Percentiles rank a stretch among this genome's conserved stretches.
Evolutionary conservation across 2,113 vertebrate genomes (phyloP).

Genomic region (Ptyas mucosa): DNA sequence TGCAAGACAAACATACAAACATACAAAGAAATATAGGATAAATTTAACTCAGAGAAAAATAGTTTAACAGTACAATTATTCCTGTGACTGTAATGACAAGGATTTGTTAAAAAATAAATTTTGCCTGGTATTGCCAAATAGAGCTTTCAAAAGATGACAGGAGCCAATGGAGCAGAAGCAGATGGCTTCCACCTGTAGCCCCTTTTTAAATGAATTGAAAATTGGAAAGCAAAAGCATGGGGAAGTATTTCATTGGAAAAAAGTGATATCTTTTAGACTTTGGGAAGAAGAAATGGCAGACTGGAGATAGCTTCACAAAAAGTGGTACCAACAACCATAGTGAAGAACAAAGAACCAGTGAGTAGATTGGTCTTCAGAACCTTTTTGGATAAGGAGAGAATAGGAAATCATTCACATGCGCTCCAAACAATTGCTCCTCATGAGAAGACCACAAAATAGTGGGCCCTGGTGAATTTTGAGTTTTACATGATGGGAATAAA

Average conservation of each 20-base stretch:
- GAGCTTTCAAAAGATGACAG: not conserved
- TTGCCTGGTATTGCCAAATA: not conserved
- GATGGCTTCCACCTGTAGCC: not conserved
- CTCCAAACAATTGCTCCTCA: not conserved
- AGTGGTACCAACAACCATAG: not conserved
- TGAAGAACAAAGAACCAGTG: not conserved
- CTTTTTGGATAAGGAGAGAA: not conserved
- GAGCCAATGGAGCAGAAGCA: not conserved
- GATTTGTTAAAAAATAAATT: not conserved
- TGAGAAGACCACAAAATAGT: not conserved
- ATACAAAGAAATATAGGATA: not conserved
- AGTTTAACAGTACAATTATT: not conserved
- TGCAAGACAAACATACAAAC: not conserved
- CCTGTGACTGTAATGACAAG: not conserved
- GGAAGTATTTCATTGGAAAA: not conserved
- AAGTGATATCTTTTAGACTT: not conserved
- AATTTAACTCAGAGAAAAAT: not conserved
- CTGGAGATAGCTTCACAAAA: not conserved
- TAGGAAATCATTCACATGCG: not conserved
- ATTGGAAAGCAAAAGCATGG: not conserved
- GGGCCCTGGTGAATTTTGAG: not conserved
- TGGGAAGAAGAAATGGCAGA: not conserved
- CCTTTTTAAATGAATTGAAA: not conserved
- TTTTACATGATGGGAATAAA: not conserved
- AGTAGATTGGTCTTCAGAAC: not conserved